Evolutionary conservation across 2,797 vertebrate species (phyloP), one percentile per base, ranked within the genome.

Genomic region (Rachycentron canadum): DNA sequence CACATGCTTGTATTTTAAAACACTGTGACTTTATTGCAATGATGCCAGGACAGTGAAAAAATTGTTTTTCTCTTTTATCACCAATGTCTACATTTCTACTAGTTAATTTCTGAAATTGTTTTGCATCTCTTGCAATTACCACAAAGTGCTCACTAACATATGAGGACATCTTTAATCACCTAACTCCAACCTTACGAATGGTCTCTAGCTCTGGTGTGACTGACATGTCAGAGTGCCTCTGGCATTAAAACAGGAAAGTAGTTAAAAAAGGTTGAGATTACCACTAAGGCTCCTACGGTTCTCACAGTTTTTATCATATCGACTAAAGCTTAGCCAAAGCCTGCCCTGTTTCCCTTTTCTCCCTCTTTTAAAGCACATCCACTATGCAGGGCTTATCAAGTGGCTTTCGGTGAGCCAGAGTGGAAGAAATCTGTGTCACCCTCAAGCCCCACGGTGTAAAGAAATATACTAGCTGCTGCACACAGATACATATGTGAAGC

Each of bases 261-360:
- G 91, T 92, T 90, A 87, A 89, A 92, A 91, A 91, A 88, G 91
- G 91, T 87, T 88, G 90, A 92, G 93, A 93, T 95, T 95, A 94
- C 88, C 83, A 68, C 89, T 91, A 93, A 94, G 91, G 86, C 92
- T 84, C 80, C 78, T 66, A 85, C 67, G 83, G 92, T 93, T 94
- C 90, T 91, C 90, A 91, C 90, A 89, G 89, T 94, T 94, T 93
- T 94, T 93, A 93, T 93, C 89, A 93, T 93, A 94, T 95, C 91
- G 92, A 94, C 93, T 93, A 94, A 89, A 94, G 93, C 93, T 94
- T 93, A 92, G 81, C 82, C 89, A 94, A 94, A 95, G 93, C 94
- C 93, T 60, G 84, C 83, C 53, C 86, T 56, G 88, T 91, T 92
- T 92, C 92, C 90, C 86, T 87, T 89, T 86, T 59, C 89, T 92